phyloP scores from a whole-genome alignment of 2,888 invertebrate genomes.

The Hirtodrosophila alboralis region DNA sequence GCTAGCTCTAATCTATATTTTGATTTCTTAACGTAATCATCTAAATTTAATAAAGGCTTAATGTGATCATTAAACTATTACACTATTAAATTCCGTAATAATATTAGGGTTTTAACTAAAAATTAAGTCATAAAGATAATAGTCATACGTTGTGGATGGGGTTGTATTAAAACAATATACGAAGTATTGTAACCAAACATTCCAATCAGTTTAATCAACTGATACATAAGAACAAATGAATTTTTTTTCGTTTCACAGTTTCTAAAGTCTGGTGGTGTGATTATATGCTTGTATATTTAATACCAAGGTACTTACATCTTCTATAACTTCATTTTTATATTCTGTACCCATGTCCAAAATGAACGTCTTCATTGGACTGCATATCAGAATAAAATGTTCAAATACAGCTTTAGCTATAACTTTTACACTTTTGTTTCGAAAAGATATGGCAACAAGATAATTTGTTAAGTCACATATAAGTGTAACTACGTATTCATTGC shows the following conservation, averaged over 20 bases:
- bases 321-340: conserved; percentile 1
- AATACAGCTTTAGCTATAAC: neutral
- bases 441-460: too few species aligned
- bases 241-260: neutral
- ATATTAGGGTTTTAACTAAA: too few species aligned
- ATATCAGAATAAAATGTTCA: neutral
- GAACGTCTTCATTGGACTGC: conserved; percentile 1
- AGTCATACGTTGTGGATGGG: too few species aligned
- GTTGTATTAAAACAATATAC: too few species aligned
- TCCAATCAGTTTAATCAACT: conserved; percentile 1
- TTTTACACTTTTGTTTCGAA: neutral
- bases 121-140: too few species aligned
- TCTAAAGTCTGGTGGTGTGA: neutral
- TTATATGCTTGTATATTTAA: neutral
- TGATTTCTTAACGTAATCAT: too few species aligned
- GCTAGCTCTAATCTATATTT: too few species aligned
- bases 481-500: neutral
- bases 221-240: neutral
- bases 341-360: conserved; percentile 1
- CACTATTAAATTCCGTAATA: too few species aligned
- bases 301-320: neutral
- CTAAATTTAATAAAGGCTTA: too few species aligned
- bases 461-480: neutral
- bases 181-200: too few species aligned
- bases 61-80: too few species aligned